Evolutionary conservation across 2,888 invertebrate genomes (phyloP).

Genomic region (Meiosimyza decipiens): DNA sequence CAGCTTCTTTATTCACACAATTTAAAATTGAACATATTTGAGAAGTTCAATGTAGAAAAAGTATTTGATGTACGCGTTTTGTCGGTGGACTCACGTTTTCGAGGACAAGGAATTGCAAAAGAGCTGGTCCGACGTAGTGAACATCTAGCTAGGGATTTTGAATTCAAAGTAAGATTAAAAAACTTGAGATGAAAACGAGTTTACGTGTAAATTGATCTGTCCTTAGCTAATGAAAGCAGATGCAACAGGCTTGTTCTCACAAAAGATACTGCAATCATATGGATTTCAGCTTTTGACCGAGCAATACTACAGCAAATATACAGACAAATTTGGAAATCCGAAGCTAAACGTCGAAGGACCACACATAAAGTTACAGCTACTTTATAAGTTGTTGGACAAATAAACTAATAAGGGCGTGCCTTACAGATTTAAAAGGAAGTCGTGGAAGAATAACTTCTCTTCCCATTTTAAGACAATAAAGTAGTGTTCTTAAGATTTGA

Average conservation of each 20-base stretch:
- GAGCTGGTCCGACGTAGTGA: constrained; percentile 77
- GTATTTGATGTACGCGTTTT: constrained; percentile 85
- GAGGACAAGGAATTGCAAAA: constrained; percentile 81
- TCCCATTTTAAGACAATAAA: no score
- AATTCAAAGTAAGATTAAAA: constrained; percentile 73
- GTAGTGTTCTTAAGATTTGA: no score
- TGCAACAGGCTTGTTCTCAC: constrained; percentile 83
- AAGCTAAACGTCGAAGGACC: constrained; percentile 73
- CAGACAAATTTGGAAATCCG: constrained; percentile 71
- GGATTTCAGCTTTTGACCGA: constrained; percentile 75
- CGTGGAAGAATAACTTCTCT: no score
- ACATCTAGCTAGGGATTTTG: constrained; percentile 73
- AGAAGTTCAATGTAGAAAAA: constrained; percentile 74
- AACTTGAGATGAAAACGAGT: background rate
- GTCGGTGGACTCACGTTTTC: constrained; percentile 75
- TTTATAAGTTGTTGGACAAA: constrained; percentile 64
- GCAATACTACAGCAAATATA: constrained; percentile 78
- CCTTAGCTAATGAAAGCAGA: constrained; percentile 81
- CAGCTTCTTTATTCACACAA: constrained; percentile 79
- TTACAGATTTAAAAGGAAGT: no score
- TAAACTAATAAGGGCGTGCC: no score
- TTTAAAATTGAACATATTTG: constrained; percentile 76
- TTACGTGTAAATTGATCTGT: background rate
- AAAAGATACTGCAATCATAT: constrained; percentile 77
- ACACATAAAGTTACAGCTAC: constrained; percentile 78